Base-by-base conservation (phyloP, 2,113 vertebrate species). In the Equus quagga region DNA sequence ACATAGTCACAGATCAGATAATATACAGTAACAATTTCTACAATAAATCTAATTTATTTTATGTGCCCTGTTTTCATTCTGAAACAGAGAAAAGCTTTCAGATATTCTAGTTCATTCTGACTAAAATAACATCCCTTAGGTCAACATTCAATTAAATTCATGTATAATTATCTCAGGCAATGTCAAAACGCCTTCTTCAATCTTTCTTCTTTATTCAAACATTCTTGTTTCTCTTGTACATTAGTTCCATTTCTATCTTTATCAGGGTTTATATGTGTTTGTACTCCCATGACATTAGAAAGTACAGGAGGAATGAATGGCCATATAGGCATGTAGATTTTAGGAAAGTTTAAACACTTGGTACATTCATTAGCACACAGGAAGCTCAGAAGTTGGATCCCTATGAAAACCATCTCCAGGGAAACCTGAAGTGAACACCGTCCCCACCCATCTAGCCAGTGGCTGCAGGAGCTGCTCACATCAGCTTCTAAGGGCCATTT, bases 71-170 rank as follows among this genome's bases (percentile, higher is more conserved):
- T 65, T 73, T 93, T 26, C 14, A 44, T 79, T 88, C 65, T 91
- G 19, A 11, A 84, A 6, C 1, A 78, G 11, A 85, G 56, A 67
- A 33, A 24, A 64, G 0, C 5, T 75, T 58, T 88, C 28, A 91
- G n/a, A 56, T 11, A 80, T 24, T 51, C 26, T 69, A 69, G 2
- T 80, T 79, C 64, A 54, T 84, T 80, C 7, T 49, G 31, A 72
- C 15, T 92, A 84, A 91, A 95, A 80, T 60, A 67, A 73, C 41
- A 49, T 15, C 24, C 10, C 79, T 69, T 58, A 92, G n/a, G 36
- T 80, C 51, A 85, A 70, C 60, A 81, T 69, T 78, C 69, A 91
- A 56, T 79, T 84, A 56, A 26, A 14, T 36, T 69, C 17, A 81
- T 44, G 9, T 12, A 11, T 28, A 87, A 49, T 44, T 78, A 72